Evolutionary conservation across 2,113 vertebrate genomes (phyloP).

Genomic region (Phaetusa simplex): DNA sequence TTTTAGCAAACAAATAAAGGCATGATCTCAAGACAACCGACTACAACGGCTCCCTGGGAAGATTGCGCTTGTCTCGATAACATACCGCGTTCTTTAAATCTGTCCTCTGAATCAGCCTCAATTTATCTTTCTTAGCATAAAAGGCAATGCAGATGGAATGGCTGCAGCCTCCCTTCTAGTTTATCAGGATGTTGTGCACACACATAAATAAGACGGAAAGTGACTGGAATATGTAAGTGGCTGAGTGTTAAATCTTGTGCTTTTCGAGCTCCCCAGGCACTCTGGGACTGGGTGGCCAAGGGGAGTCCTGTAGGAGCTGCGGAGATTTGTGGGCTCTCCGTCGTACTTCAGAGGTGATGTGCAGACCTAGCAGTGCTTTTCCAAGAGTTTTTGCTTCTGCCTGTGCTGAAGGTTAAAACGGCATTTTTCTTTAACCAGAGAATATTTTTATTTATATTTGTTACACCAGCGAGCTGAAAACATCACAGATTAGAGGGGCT

Average conservation of each 20-base stretch:
- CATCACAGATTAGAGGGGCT: not conserved
- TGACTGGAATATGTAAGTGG: not conserved
- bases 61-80: constrained; percentile 58
- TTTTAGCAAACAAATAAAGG: constrained; percentile 45
- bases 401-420: not conserved
- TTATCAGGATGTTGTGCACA: not conserved
- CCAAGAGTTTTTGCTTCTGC: not conserved
- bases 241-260: not conserved
- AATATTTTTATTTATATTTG: not conserved
- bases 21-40: constrained; percentile 17
- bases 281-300: not conserved
- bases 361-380: not conserved
- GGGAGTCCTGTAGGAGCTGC: not conserved
- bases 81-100: constrained; percentile 50
- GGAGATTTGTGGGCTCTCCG: not conserved
- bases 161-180: not conserved
- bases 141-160: constrained; percentile 20
- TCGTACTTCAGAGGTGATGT: not conserved
- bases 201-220: not conserved
- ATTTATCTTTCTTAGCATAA: constrained; percentile 31
- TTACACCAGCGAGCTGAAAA: not conserved
- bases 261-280: not conserved
- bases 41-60: constrained; percentile 51
- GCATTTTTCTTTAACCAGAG: not conserved
- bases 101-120: constrained; percentile 35